Evolutionary conservation across 2,113 vertebrate genomes (phyloP).

Genomic region (Saguinus midas): DNA sequence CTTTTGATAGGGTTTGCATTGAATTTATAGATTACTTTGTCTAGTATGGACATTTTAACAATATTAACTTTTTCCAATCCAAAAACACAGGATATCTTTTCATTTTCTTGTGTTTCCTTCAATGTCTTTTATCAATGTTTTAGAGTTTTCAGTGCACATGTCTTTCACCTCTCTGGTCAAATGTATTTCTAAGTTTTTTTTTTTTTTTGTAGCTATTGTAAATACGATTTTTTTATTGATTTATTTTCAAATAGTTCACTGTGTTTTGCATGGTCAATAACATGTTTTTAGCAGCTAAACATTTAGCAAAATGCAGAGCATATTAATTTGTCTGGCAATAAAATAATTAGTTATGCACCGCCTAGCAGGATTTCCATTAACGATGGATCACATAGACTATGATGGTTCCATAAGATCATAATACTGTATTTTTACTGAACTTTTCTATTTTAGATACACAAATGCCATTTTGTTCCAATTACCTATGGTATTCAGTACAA

Average conservation of each 20-base stretch:
- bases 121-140: background rate
- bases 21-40: background rate
- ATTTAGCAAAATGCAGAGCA: background rate
- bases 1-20: background rate
- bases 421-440: background rate
- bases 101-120: background rate
- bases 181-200: background rate
- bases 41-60: background rate
- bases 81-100: background rate
- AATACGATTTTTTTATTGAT: background rate
- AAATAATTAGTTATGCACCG: background rate
- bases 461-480: background rate
- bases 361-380: background rate
- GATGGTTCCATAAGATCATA: background rate
- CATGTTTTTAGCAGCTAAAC: slow-evolving; percentile 14
- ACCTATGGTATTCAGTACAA: background rate
- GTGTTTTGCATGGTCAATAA: background rate
- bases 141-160: background rate
- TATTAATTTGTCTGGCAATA: background rate
- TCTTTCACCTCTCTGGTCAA: background rate
- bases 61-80: background rate
- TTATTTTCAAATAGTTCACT: background rate
- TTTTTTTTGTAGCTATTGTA: background rate
- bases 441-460: background rate
- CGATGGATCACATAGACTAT: background rate